Evolutionary conservation across 2,888 invertebrate species (phyloP).

Genomic region (Eupelmus urozonus): DNA sequence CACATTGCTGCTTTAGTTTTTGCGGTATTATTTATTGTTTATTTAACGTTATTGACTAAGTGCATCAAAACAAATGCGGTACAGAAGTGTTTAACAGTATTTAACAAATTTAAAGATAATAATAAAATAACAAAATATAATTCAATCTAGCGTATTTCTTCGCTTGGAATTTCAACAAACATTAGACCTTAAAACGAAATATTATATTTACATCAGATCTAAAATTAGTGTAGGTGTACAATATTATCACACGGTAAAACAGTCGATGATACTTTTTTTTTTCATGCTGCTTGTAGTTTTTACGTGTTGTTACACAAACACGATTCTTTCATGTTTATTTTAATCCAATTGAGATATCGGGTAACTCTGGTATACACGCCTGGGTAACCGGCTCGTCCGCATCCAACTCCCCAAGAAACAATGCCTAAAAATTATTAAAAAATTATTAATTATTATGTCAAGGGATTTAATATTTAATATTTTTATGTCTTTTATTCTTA

Average conservation of each 20-base stretch:
- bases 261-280: not conserved
- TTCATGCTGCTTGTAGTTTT: not conserved
- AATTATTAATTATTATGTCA: not conserved
- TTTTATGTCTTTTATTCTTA: too few relatives aligned
- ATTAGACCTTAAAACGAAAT: not conserved
- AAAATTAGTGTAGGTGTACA: conserved; percentile 20
- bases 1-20: not conserved
- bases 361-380: conserved; percentile 87
- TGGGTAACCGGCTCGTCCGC: conserved; percentile 83
- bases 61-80: conserved; percentile 25
- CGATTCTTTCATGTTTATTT: conserved; percentile 85
- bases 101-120: too few relatives aligned
- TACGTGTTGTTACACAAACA: conserved; percentile 82
- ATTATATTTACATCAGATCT: conserved; percentile 11
- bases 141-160: not conserved
- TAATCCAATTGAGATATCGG: conserved; percentile 86
- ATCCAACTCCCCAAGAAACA: conserved; percentile 92
- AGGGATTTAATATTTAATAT: too few relatives aligned
- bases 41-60: not conserved
- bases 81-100: not conserved
- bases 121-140: not conserved
- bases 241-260: conserved; percentile 22
- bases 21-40: too few relatives aligned
- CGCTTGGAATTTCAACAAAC: not conserved
- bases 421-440: conserved; percentile 80